A percentile compares a stretch with the other conserved stretches of the same genome.
phyloP scores from a whole-genome alignment of 2,113 vertebrate genomes.

The Pachypanchax playfairii region DNA sequence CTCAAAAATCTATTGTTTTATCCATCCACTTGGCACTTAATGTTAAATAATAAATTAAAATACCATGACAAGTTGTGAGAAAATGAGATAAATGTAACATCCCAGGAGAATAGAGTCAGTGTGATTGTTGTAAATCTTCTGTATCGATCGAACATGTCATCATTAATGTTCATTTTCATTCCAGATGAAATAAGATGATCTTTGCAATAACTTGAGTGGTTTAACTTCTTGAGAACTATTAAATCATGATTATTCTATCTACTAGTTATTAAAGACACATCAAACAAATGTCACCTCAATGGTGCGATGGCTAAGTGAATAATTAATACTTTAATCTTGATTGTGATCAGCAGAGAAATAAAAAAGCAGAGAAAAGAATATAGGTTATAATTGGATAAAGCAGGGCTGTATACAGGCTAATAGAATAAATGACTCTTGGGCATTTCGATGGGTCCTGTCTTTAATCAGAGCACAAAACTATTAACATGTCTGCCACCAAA shows the following conservation, averaged over 20 bases:
- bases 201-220: not conserved
- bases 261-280: not conserved
- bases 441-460: constrained; percentile 34
- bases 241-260: not conserved
- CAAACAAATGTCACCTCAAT: not conserved
- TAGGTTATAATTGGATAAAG: constrained; percentile 21
- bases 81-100: too few relatives aligned
- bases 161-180: too few relatives aligned
- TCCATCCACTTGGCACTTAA: too few relatives aligned
- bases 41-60: too few relatives aligned
- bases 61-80: too few relatives aligned
- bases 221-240: not conserved
- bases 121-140: too few relatives aligned
- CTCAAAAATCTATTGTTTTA: too few relatives aligned
- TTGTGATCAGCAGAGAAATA: constrained; percentile 30
- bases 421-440: constrained; percentile 44
- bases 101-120: too few relatives aligned
- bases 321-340: constrained; percentile 41
- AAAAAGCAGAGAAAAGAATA: constrained; percentile 2
- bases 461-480: constrained; percentile 61
- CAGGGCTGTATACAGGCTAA: constrained; percentile 29
- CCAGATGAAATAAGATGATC: not conserved
- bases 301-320: constrained; percentile 1
- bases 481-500: constrained; percentile 52
- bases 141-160: too few relatives aligned